Percentiles rank a stretch among this genome's conserved stretches.
phyloP scores from a whole-genome alignment of 1,140 invertebrate species.

The Onthophagus taurus region DNA sequence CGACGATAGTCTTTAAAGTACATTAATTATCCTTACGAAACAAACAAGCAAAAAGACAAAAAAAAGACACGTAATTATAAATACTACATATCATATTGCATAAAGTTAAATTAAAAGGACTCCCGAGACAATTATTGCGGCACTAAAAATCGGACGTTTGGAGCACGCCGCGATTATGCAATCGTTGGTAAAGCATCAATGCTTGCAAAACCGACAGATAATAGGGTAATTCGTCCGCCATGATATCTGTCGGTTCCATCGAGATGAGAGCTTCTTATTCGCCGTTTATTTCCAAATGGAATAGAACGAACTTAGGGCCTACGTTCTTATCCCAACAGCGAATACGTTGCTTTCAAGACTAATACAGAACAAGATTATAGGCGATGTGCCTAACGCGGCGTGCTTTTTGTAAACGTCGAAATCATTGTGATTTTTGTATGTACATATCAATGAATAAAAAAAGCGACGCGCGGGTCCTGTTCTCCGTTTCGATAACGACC shows the following conservation, averaged over 20 bases:
- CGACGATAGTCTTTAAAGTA: conserved; percentile 5
- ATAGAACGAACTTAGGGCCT: not conserved
- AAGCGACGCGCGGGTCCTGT: conserved; percentile 18
- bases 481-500: conserved; percentile 35
- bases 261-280: conserved; percentile 6
- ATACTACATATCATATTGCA: conserved; percentile 2
- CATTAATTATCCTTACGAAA: not conserved
- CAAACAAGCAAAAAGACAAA: not conserved
- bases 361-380: too few relatives aligned
- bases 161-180: not conserved
- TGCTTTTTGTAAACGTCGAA: conserved; percentile 1
- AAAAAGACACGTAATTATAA: conserved; percentile 10
- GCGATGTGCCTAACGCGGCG: not conserved
- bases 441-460: conserved; percentile 25
- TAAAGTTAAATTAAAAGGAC: conserved; percentile 16
- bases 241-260: conserved; percentile 1
- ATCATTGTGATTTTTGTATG: conserved; percentile 29
- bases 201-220: conserved; percentile 4
- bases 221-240: conserved; percentile 1
- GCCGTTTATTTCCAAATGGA: not conserved
- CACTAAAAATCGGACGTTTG: conserved; percentile 18
- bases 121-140: conserved; percentile 32
- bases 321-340: too few relatives aligned
- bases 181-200: not conserved
- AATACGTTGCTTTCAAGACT: too few relatives aligned